These are phyloP conservation scores for Patiria miniata DNA, from an alignment of 35 echinoderm and acorn worm species.

Conservation along the genomic window DNA sequence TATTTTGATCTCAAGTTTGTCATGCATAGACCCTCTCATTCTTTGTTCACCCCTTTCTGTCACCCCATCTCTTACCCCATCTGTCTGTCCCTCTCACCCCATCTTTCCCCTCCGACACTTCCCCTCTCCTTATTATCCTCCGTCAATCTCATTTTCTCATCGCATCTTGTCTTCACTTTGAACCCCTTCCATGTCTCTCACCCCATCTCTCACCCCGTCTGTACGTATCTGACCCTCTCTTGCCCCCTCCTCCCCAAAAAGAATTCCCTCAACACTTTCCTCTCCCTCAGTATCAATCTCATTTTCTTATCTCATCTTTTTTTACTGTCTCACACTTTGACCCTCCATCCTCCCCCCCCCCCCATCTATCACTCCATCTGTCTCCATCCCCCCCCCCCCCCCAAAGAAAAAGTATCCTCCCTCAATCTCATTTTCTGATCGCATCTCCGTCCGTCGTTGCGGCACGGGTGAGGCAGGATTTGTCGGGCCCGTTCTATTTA, in stretches of 20 bases:
- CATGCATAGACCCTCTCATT: neutral
- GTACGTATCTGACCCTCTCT: too few species aligned
- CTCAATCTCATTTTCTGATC: slow-evolving; percentile 22
- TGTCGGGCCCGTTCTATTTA: slow-evolving; percentile 25
- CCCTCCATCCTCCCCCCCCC: neutral
- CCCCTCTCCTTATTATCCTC: neutral
- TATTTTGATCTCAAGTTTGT: neutral
- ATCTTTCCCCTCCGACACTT: neutral
- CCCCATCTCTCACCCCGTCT: too few species aligned
- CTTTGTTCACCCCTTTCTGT: neutral
- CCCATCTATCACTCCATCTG: neutral
- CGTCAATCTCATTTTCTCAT: neutral
- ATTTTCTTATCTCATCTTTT: neutral
- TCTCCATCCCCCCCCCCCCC: too few species aligned
- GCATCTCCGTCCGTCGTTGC: neutral
- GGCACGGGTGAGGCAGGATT: neutral
- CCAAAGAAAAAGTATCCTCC: too few species aligned
- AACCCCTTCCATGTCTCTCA: too few species aligned
- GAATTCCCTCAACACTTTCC: neutral
- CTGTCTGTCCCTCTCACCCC: neutral
- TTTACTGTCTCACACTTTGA: too few species aligned
- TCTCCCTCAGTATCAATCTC: neutral
- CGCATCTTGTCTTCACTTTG: neutral
- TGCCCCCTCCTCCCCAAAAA: neutral
- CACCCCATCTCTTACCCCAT: neutral